Percentiles rank a stretch among this genome's conserved stretches.
Conservation (phyloP, 2,797 vertebrate species). For the Liasis olivaceus region DNA sequence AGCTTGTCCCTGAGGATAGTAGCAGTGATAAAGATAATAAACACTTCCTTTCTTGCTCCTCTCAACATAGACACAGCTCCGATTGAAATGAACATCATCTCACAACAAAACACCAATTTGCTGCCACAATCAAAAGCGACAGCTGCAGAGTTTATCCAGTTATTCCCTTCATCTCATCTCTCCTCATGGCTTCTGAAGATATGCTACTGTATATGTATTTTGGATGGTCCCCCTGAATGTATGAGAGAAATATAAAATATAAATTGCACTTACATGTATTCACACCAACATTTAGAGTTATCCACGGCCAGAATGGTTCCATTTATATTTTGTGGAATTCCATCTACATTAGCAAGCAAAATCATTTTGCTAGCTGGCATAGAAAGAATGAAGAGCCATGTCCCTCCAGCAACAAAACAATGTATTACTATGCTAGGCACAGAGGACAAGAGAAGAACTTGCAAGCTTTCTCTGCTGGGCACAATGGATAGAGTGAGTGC, state of each 20-base stretch:
- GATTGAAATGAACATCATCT: conserved; percentile 78
- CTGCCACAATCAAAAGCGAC: conserved; percentile 71
- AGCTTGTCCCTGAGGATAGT: conserved; percentile 65
- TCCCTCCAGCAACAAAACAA: neutral
- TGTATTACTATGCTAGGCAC: neutral
- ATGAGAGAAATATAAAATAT: neutral
- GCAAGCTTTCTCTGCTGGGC: neutral
- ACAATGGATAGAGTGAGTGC: neutral
- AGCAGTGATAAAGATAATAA: conserved; percentile 76
- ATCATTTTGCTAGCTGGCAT: neutral
- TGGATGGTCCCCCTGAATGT: conserved; percentile 23
- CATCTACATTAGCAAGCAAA: neutral
- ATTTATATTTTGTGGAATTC: neutral
- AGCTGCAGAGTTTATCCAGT: conserved; percentile 72
- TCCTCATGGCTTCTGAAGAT: conserved; percentile 56
- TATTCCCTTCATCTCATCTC: conserved; percentile 64
- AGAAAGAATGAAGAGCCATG: neutral
- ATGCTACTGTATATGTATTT: conserved; percentile 47
- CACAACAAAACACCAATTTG: conserved; percentile 76
- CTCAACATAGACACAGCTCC: conserved; percentile 64
- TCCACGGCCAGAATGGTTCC: conserved; percentile 7
- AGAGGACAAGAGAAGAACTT: neutral
- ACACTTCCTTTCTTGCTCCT: conserved; percentile 76
- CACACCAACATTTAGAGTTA: conserved; percentile 38
- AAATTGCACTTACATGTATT: neutral